Conservation (phyloP, 2,797 vertebrate species). For the Macrochelys suwanniensis region DNA sequence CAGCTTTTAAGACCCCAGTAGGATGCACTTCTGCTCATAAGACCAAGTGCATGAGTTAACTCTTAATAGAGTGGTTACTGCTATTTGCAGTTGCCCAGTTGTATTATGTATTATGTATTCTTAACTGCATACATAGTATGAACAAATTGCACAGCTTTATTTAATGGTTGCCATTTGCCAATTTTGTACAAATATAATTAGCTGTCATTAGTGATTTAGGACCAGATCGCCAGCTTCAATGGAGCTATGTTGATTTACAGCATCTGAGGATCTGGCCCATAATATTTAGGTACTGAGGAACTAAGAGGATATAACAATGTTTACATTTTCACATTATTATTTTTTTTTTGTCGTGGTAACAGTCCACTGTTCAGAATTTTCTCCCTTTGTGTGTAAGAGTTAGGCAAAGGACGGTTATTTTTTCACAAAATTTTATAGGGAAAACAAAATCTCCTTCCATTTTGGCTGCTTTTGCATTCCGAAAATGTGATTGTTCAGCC, state of each 20-base stretch:
- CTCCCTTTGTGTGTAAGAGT: rapidly evolving
- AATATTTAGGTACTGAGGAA: neutral
- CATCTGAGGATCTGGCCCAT: neutral
- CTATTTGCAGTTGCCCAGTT: rapidly evolving
- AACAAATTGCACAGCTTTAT: neutral
- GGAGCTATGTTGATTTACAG: neutral
- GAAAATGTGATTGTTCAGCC: neutral
- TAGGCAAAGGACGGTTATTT: rapidly evolving
- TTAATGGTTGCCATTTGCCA: neutral
- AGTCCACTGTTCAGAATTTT: neutral
- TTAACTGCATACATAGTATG: neutral
- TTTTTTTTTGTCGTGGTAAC: neutral
- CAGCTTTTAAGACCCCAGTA: neutral
- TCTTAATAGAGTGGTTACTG: neutral
- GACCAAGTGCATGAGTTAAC: neutral
- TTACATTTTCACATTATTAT: neutral
- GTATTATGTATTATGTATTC: neutral
- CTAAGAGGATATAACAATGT: rapidly evolving
- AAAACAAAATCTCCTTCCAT: neutral
- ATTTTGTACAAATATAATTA: neutral
- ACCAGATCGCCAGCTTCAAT: neutral
- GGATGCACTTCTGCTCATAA: neutral
- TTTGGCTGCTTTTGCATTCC: conserved; percentile 31
- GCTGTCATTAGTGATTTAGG: neutral
- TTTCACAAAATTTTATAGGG: neutral